Evolutionary conservation across 2,797 vertebrate genomes (phyloP), one percentile per base, ranked within the genome.

Genomic region (Peromyscus aztecus): DNA sequence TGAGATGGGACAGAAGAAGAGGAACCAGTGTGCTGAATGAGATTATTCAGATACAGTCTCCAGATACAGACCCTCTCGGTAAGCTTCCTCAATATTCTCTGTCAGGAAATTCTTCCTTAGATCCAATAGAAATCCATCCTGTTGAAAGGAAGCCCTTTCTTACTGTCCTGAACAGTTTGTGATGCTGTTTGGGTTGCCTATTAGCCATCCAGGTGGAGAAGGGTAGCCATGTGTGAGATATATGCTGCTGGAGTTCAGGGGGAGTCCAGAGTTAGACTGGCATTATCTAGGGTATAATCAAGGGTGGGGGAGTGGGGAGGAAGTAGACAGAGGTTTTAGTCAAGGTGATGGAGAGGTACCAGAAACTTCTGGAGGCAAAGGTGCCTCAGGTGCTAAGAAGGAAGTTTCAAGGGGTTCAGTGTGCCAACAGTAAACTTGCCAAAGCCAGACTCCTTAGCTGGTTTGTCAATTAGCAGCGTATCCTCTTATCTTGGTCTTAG

Each of bases 401-500:
- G 3, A 34, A 90, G 34, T 59, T 76, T n/a, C 29, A n/a, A 46
- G 23, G 55, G 85, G 85, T 37, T n/a, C 7, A 14, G 37, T 14
- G 24, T 78, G 40, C 19, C 10, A 24, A 37, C 24, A 21, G 27
- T 31, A 55, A 76, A 73, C 52, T 78, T 43, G 3, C 27, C 55
- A 71, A 85, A 34, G 46, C 55, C 90, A 86, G 69, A 86, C 24
- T 59, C 73, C n/a, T n/a, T 6, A 73, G 82, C 59, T 46, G 71
- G 82, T 24, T 31, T 91, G 57, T 67, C 55, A 46, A 91, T 46
- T 34, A 49, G 52, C 75, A 93, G 57, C 49, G 34, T 52, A 52
- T 19, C 43, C 27, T 85, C 93, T 91, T 91, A 86, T 87, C 94
- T 92, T 78, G 82, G n/a, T 91, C 69, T 83, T 86, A 78, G 43